A percentile compares a stretch with the other conserved stretches of the same genome.
phyloP scores from a whole-genome alignment of 2,797 vertebrate species.

The Hoplostethus atlanticus region DNA sequence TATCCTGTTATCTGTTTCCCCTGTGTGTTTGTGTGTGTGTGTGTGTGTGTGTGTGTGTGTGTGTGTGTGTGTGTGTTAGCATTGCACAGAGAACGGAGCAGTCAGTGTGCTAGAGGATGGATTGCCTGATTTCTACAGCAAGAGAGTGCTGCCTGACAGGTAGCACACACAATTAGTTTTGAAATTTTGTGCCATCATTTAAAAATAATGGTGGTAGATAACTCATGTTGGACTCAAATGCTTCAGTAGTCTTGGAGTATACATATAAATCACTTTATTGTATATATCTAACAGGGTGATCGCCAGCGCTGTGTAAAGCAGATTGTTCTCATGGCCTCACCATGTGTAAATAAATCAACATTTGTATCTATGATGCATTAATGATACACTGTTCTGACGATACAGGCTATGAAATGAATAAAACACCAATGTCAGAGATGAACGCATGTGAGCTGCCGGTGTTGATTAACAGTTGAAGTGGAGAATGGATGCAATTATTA shows the following conservation, averaged over 20 bases:
- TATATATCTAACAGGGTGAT: too few species aligned
- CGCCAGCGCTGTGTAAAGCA: too few species aligned
- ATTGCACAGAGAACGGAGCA: conserved; percentile 87
- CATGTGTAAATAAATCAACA: background rate
- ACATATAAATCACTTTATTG: too few species aligned
- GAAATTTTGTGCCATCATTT: conserved; percentile 1
- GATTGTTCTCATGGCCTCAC: too few species aligned
- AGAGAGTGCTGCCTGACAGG: conserved; percentile 91
- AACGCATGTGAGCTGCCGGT: too few species aligned
- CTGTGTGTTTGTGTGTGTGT: conserved; percentile 4
- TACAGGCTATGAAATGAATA: too few species aligned
- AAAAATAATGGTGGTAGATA: background rate
- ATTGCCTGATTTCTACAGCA: conserved; percentile 93
- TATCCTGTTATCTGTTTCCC: conserved; percentile 35
- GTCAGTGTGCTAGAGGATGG: conserved; percentile 90
- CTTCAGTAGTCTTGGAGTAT: too few species aligned
- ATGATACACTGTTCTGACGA: conserved; percentile 16
- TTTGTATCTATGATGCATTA: background rate
- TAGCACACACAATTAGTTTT: conserved; percentile 32
- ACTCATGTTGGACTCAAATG: background rate
- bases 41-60: conserved; percentile 10
- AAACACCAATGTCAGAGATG: too few species aligned
- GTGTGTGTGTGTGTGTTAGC: conserved; percentile 59
- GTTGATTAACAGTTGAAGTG: too few species aligned
- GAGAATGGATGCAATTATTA: too few species aligned